phyloP scores from a whole-genome alignment of 2,113 vertebrate species.

The Saguinus midas region DNA sequence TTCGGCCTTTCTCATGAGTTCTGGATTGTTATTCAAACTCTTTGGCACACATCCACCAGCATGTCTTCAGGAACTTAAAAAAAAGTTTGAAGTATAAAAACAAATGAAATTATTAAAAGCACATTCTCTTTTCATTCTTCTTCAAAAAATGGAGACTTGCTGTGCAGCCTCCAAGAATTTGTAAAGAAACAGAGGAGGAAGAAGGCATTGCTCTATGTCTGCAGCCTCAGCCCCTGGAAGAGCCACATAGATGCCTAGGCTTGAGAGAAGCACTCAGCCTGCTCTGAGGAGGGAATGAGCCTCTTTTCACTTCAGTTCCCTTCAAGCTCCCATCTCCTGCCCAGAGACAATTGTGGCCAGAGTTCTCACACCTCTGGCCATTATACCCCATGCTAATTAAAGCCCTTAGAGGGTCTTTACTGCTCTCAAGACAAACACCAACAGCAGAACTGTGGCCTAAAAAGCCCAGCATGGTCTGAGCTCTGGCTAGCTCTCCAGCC shows the following conservation, averaged over 20 bases:
- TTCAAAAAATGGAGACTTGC: too few species aligned
- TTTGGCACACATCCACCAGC: not conserved
- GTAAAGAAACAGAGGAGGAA: not conserved
- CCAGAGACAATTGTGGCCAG: not conserved
- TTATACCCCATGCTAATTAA: not conserved
- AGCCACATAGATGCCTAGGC: accelerated
- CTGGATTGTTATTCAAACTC: not conserved
- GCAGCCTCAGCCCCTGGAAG: not conserved
- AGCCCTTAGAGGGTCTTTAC: not conserved
- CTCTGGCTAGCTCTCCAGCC: not conserved
- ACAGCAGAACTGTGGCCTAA: not conserved
- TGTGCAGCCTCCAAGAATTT: not conserved
- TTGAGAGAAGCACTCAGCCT: too few species aligned
- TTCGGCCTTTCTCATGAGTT: not conserved
- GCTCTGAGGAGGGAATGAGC: not conserved
- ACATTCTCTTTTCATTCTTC: not conserved
- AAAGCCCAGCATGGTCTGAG: not conserved
- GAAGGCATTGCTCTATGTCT: too few species aligned
- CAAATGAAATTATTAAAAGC: not conserved
- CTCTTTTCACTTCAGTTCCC: not conserved
- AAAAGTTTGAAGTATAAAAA: not conserved
- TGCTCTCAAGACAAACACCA: not conserved
- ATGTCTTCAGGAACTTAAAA: not conserved
- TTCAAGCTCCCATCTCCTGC: not conserved
- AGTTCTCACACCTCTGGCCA: not conserved